A percentile compares a stretch with the other conserved stretches of the same genome.
Evolutionary conservation across 2,888 invertebrate species (phyloP).

Genomic region (Sepioteuthis lessoniana): DNA sequence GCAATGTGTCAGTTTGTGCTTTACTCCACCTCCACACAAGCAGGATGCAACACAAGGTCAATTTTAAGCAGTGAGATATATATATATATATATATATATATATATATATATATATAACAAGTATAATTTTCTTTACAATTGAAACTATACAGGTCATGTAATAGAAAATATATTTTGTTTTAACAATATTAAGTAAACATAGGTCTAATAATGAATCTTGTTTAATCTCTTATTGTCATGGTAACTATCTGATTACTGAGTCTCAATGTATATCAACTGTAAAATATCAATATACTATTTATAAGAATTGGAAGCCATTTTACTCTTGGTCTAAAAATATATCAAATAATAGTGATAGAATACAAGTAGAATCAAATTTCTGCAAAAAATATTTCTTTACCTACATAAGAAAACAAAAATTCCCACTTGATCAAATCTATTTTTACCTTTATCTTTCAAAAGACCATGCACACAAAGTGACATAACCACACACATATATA

Average conservation of each 20-base stretch:
- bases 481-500: too few species aligned
- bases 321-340: not conserved
- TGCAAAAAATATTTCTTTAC: not conserved
- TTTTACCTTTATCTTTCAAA: not conserved
- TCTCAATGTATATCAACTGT: not conserved
- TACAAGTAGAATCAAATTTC: not conserved
- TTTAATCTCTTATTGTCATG: not conserved
- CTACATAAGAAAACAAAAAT: not conserved
- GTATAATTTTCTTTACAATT: too few species aligned
- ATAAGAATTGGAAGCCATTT: not conserved
- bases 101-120: too few species aligned
- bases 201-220: not conserved
- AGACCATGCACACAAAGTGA: not conserved
- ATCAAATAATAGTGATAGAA: not conserved
- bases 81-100: too few species aligned
- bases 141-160: not conserved
- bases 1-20: too few species aligned
- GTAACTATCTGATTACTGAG: not conserved
- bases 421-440: not conserved
- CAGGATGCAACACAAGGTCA: too few species aligned
- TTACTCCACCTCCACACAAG: too few species aligned
- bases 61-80: too few species aligned
- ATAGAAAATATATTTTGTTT: not conserved
- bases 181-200: not conserved
- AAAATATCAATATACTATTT: too few species aligned